Conservation (phyloP, 2,797 vertebrate genomes). For the Eptatretus atami region DNA sequence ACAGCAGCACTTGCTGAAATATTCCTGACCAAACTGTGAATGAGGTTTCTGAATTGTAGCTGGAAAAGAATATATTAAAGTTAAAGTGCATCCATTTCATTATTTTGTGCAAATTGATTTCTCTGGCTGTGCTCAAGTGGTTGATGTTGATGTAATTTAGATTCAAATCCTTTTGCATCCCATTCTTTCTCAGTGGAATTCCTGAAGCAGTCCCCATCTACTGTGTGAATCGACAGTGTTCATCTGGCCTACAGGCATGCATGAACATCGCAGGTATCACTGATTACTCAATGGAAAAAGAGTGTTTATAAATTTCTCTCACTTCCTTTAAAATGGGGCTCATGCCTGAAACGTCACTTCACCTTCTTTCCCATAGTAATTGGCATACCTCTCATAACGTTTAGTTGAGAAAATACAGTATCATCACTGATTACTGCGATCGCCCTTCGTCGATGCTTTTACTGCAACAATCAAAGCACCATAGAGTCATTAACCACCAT, state of each 20-base stretch:
- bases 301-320: conserved; percentile 6
- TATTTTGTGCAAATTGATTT: conserved; percentile 1
- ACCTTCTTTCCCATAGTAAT: no score
- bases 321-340: background rate
- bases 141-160: background rate
- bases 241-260: conserved; percentile 56
- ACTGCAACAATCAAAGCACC: no score
- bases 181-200: conserved; percentile 26
- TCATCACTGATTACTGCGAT: no score
- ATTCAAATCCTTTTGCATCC: background rate
- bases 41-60: no score
- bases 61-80: no score
- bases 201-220: conserved; percentile 41
- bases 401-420: no score
- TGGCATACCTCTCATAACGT: no score
- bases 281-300: background rate
- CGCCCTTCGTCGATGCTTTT: no score
- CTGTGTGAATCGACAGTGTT: conserved; percentile 51
- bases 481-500: no score
- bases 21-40: no score
- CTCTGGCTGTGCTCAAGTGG: background rate
- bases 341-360: no score
- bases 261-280: conserved; percentile 42
- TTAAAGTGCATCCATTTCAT: background rate
- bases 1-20: no score